These are phyloP conservation scores for Ostrea denselamellosa DNA, from an alignment of 1,140 invertebrate genomes.

Conservation along the genomic window DNA sequence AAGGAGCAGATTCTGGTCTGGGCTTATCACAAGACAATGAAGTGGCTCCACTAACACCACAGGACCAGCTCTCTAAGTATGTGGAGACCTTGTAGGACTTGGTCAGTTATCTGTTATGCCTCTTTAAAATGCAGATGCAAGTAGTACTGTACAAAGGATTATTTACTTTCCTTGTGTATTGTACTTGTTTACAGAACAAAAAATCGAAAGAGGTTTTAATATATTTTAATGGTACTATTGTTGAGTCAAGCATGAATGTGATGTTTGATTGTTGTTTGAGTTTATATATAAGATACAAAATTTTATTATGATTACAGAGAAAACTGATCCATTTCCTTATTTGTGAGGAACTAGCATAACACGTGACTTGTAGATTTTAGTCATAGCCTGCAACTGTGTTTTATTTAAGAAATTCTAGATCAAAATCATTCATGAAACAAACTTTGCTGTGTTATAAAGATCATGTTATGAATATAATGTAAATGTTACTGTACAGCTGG, in stretches of 20 bases:
- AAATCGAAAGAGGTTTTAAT: conserved; percentile 38
- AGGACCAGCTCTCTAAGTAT: conserved; percentile 74
- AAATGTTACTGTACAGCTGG: conserved; percentile 43
- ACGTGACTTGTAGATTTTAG: conserved; percentile 23
- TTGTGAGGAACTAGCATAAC: conserved; percentile 23
- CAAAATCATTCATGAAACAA: conserved; percentile 34
- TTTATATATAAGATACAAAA: conserved; percentile 11
- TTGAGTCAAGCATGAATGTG: conserved; percentile 38
- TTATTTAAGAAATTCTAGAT: conserved; percentile 40
- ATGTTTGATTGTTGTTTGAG: conserved; percentile 20
- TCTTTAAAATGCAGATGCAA: conserved; percentile 40
- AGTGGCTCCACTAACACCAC: conserved; percentile 70
- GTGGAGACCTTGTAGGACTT: conserved; percentile 72
- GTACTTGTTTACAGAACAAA: conserved; percentile 41
- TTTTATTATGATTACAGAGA: conserved; percentile 26
- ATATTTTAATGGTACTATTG: conserved; percentile 42
- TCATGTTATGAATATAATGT: conserved; percentile 18
- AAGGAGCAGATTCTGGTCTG: conserved; percentile 68
- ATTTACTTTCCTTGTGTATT: not conserved
- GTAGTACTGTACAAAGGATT: conserved; percentile 14
- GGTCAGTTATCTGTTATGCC: conserved; percentile 11
- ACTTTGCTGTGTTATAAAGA: conserved; percentile 12
- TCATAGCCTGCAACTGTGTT: conserved; percentile 13
- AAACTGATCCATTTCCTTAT: not conserved
- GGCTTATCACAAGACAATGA: conserved; percentile 70